Percentiles rank a stretch among this genome's conserved stretches.
These are phyloP conservation scores for Malacoraja senta DNA, from an alignment of 2,797 vertebrate species.

Conservation along the genomic window DNA sequence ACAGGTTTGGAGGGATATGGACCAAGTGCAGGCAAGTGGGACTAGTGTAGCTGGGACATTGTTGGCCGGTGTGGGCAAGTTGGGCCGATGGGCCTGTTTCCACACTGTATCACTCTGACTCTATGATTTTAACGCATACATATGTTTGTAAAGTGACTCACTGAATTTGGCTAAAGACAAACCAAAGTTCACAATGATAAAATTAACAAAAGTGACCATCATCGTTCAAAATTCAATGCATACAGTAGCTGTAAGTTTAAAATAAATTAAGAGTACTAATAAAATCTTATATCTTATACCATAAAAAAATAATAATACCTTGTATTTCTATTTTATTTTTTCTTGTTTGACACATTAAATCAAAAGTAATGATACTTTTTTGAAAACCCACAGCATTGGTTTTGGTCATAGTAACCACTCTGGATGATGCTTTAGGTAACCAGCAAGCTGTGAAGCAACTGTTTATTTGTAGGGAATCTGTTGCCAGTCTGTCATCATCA, in stretches of 20 bases:
- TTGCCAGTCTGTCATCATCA: slow-evolving; percentile 53
- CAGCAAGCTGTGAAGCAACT: slow-evolving; percentile 57
- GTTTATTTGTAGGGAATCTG: slow-evolving; percentile 49
- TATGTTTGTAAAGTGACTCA: not conserved
- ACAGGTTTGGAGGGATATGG: too few species aligned
- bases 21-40: too few species aligned
- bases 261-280: not conserved
- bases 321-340: slow-evolving; percentile 54
- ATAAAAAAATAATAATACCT: slow-evolving; percentile 45
- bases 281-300: not conserved
- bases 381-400: not conserved
- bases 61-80: too few species aligned
- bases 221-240: not conserved
- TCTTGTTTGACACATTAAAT: slow-evolving; percentile 55
- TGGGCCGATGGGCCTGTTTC: too few species aligned
- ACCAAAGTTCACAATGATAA: not conserved
- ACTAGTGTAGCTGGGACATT: too few species aligned
- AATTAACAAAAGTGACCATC: not conserved
- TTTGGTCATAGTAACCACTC: slow-evolving; percentile 54
- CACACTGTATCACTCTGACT: too few species aligned
- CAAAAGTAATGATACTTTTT: slow-evolving; percentile 54
- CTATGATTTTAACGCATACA: not conserved
- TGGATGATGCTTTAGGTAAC: slow-evolving; percentile 56
- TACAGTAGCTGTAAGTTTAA: not conserved
- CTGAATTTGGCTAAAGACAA: not conserved